A percentile compares a stretch with the other conserved stretches of the same genome.
phyloP scores from a whole-genome alignment of 2,797 vertebrate genomes.

The Rhinatrema bivittatum region DNA sequence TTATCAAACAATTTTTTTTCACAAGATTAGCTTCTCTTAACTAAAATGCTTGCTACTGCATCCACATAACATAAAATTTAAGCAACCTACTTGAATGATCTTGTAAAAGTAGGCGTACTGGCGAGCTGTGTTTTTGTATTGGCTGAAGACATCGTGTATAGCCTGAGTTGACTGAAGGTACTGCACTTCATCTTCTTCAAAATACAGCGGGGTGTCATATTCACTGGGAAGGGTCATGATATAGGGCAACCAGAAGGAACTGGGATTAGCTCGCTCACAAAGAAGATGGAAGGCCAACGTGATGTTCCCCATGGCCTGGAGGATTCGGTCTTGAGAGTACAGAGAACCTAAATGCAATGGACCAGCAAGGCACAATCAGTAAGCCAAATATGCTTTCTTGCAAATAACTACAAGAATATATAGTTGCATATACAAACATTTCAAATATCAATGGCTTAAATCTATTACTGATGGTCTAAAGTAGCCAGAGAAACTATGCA shows the following conservation, averaged over 20 bases:
- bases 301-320: slow-evolving; percentile 97
- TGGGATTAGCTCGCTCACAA: slow-evolving; percentile 79
- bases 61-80: too few relatives aligned
- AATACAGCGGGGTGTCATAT: slow-evolving; percentile 90
- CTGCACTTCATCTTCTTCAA: slow-evolving; percentile 85
- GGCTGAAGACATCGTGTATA: slow-evolving; percentile 86
- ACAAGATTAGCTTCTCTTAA: background rate
- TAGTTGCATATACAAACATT: too few relatives aligned
- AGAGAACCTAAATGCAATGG: slow-evolving; percentile 71
- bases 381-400: background rate
- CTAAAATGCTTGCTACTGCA: background rate
- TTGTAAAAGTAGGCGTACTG: slow-evolving; percentile 98
- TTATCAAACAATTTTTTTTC: slow-evolving; percentile 1
- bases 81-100: slow-evolving; percentile 78
- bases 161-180: slow-evolving; percentile 89
- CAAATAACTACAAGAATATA: background rate
- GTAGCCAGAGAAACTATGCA: too few relatives aligned
- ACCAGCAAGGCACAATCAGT: slow-evolving; percentile 24
- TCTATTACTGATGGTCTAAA: too few relatives aligned
- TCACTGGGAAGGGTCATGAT: slow-evolving; percentile 84
- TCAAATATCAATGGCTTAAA: too few relatives aligned
- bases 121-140: slow-evolving; percentile 94
- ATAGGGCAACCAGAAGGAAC: slow-evolving; percentile 88
- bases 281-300: slow-evolving; percentile 90
- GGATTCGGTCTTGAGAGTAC: slow-evolving; percentile 88